Base-by-base conservation (phyloP, 92 coral and sea anemone genomes). In the Siderastrea siderea region DNA sequence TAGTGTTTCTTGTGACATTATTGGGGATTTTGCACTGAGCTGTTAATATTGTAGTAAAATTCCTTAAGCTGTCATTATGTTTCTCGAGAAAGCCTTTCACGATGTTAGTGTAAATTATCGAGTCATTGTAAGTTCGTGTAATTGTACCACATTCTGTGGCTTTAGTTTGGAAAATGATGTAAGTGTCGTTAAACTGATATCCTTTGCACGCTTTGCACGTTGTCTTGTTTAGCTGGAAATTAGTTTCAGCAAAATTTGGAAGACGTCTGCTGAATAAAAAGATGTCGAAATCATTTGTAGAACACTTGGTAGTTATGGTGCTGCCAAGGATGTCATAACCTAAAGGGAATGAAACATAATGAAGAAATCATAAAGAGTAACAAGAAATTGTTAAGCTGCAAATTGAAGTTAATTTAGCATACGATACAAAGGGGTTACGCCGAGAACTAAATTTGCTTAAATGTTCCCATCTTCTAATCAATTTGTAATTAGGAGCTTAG, bases 111-210 rank as follows among this genome's bases (percentile, higher is more conserved):
- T 69, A 70, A 61, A 58, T 17, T 47, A n/a, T 13, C 10, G 57
- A 69, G 78, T 67, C 86, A 11, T 57, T 70, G 70, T 16, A 47
- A 4, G 68, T 82, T 55, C n/a, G 58, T 5, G 12, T 70, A 50
- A 71, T n/a, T 12, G 86, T 70, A 57, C 86, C 86, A 4, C 86
- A 82, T 17, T 82, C 86, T 46, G 10, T 9, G 12, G 47, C 17
- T 47, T 59, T 63, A 57, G 75, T 69, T 58, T 68, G 12, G 48
- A 82, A 71, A 11, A 70, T 82, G 16, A 82, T 47, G 19, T 82
- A 68, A 1, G 78, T 69, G 47, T 16, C 16, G 57, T 82, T 82
- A 60, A 82, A 47, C 44, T 70, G 78, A 12, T 47, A 13, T 82
- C 68, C 68, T 55, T 26, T 70, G 68, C 86, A 82, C 0, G 67